Evolutionary conservation across 2,797 vertebrate species (phyloP).

Genomic region (Capromys pilorides): DNA sequence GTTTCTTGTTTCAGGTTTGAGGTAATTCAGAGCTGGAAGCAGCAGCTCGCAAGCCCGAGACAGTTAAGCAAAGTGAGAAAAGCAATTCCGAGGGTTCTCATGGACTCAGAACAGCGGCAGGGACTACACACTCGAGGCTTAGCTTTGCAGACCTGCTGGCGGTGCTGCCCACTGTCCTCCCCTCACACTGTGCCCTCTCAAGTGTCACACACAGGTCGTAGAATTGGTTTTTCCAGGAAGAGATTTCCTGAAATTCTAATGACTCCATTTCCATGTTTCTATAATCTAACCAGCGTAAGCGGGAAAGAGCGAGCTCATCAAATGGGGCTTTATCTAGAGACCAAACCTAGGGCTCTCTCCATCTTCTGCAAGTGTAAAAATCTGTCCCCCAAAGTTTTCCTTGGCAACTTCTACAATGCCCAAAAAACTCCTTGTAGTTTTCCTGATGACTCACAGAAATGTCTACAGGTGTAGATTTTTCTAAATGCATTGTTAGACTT

Average conservation of each 20-base stretch:
- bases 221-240: not conserved
- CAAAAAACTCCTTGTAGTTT: not conserved
- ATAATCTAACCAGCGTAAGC: not conserved
- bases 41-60: not conserved
- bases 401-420: not conserved
- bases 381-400: not conserved
- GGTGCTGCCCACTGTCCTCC: not conserved
- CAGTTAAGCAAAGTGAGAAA: not conserved
- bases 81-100: not conserved
- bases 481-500: not conserved
- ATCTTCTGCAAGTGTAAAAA: not conserved
- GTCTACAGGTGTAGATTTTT: not conserved
- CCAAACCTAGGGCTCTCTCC: not conserved
- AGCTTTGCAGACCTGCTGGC: not conserved
- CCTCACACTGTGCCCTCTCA: not conserved
- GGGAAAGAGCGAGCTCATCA: not conserved
- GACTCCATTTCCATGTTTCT: not conserved
- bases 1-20: not conserved
- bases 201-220: not conserved
- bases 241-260: not conserved
- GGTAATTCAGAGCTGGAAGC: not conserved
- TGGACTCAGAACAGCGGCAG: not conserved
- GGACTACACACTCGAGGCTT: not conserved
- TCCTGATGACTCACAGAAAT: not conserved
- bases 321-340: not conserved